Evolutionary conservation across 2,888 invertebrate species (phyloP), one percentile per base, ranked within the genome.

Genomic region (Dione juno): DNA sequence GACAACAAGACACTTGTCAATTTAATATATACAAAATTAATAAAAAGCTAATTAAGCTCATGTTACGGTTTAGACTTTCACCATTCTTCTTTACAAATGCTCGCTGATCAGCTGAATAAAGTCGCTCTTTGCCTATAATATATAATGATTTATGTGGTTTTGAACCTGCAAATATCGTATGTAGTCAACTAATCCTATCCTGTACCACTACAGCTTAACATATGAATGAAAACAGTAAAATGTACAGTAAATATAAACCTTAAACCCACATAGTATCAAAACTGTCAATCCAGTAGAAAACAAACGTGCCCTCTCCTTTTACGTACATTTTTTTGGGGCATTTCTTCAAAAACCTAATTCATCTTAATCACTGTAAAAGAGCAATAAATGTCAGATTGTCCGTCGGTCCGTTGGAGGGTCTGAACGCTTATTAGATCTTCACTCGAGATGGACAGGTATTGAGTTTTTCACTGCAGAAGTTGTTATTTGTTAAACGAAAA

Each of bases 351-450:
- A 52, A 67, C 50, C 59, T 59, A 52, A 67, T 67, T 52, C 59
- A 52, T 59, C 67, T 67, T 67, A 59, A 67, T 67, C 67, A 61
- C 67, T 48, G 40, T 50, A 41, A 59, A 50, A 61, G 58, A 41
- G 64, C 50, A 67, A 67, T 67, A 59, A 40, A 67, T 61, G 67
- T 67, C 67, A 11, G 59, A 50, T 41, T 61, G 67, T 67, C 41
- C 9, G 59, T 41, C 59, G 41, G 13, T 67, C 50, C 21, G 16
- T 28, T 67, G 67, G 50, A 50, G 59, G 57, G 67, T 52, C 28
- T 13, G 50, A 40, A 64, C 48, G 50, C 16, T 48, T 64, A 64
- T 64, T 64, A 37, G 64, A 64, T 50, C 64, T 64, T 37, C 64
- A 50, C 64, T 37, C 19, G 48, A 16, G 16, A 37, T 48, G 35